Conservation (phyloP, 2,888 invertebrate genomes). For the Prenolepis imparis region DNA sequence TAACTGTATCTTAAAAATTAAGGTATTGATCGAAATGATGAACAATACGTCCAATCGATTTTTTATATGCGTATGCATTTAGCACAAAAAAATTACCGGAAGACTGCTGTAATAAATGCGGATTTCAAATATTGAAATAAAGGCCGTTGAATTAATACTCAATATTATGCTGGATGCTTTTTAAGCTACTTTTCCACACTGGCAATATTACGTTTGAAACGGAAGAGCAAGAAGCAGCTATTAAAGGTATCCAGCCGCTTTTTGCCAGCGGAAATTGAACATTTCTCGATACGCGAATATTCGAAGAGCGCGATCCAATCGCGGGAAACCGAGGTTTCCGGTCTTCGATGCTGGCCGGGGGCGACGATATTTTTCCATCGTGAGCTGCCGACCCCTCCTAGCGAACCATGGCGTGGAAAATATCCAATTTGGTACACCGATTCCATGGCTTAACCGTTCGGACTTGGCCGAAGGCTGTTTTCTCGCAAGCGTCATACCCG, state of each 20-base stretch:
- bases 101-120: slow-evolving; percentile 48
- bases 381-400: slow-evolving; percentile 54
- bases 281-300: slow-evolving; percentile 67
- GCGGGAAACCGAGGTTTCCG: slow-evolving; percentile 71
- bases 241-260: slow-evolving; percentile 75
- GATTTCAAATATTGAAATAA: slow-evolving; percentile 57
- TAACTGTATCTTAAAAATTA: slow-evolving; percentile 7
- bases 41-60: slow-evolving; percentile 6
- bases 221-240: slow-evolving; percentile 62
- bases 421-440: slow-evolving; percentile 78
- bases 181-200: slow-evolving; percentile 44
- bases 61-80: slow-evolving; percentile 24
- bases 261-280: slow-evolving; percentile 76
- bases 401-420: slow-evolving; percentile 72
- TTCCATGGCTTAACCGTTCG: slow-evolving; percentile 75
- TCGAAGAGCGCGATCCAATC: slow-evolving; percentile 69
- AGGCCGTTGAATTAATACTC: slow-evolving; percentile 48
- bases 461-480: slow-evolving; percentile 69
- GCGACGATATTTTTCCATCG: slow-evolving; percentile 71
- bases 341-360: slow-evolving; percentile 50
- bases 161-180: slow-evolving; percentile 52
- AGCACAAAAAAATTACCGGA: slow-evolving; percentile 37
- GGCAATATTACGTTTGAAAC: slow-evolving; percentile 47
- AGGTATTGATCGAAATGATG: background rate
- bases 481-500: slow-evolving; percentile 57